phyloP scores from a whole-genome alignment of 2,888 invertebrate genomes.

The Cybosia mesomella region DNA sequence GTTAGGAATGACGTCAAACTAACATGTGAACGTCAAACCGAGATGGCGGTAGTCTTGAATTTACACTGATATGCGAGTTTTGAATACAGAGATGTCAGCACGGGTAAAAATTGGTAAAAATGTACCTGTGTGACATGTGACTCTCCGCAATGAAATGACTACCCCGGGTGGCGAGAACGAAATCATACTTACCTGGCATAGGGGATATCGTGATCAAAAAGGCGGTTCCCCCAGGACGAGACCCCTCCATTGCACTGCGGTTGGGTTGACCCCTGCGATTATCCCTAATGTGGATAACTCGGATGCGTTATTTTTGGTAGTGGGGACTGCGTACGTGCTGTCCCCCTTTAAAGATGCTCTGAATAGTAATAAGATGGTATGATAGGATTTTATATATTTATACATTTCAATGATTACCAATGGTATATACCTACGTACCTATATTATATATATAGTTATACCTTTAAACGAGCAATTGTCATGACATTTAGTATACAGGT shows the following conservation, averaged over 20 bases:
- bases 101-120: background rate
- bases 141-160: constrained; percentile 37
- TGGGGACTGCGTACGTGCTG: constrained; percentile 69
- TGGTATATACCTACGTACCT: no score
- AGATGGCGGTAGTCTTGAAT: background rate
- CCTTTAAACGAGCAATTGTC: no score
- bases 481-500: no score
- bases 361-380: no score
- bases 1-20: background rate
- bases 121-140: constrained; percentile 48
- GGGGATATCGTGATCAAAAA: constrained; percentile 61
- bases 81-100: constrained; percentile 2
- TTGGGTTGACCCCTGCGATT: constrained; percentile 67
- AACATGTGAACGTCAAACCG: background rate
- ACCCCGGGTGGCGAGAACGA: accelerated
- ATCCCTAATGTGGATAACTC: constrained; percentile 68
- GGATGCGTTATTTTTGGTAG: constrained; percentile 69
- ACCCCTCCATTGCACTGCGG: constrained; percentile 66
- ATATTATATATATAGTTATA: no score
- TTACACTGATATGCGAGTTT: no score
- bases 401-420: no score
- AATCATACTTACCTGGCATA: constrained; percentile 67
- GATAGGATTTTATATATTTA: no score
- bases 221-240: constrained; percentile 71
- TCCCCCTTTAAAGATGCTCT: constrained; percentile 44